Conservation (phyloP, 2,888 invertebrate species). For the Cryptophagus acutangulus region DNA sequence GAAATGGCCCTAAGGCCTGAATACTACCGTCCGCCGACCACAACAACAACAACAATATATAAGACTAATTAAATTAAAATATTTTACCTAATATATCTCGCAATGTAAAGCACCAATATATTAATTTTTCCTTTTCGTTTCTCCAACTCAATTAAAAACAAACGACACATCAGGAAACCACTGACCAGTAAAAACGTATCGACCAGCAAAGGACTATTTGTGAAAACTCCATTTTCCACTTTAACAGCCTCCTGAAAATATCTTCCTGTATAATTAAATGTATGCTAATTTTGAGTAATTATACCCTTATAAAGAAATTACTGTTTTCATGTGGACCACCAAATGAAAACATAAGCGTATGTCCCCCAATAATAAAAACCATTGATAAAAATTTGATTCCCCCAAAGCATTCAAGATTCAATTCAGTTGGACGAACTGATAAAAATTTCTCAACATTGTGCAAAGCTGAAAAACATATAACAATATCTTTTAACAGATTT, state of each 20-base stretch:
- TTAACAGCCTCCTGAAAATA: slow-evolving; percentile 51
- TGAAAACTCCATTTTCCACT: slow-evolving; percentile 57
- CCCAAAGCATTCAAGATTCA: slow-evolving; percentile 57
- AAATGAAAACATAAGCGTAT: slow-evolving; percentile 61
- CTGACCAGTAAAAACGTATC: slow-evolving; percentile 68
- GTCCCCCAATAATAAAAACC: slow-evolving; percentile 62
- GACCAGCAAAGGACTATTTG: slow-evolving; percentile 66
- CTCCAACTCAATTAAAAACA: slow-evolving; percentile 63
- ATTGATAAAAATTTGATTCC: slow-evolving; percentile 62
- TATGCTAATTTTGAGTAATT: too few relatives aligned
- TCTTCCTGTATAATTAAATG: not conserved
- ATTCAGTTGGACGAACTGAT: slow-evolving; percentile 53
- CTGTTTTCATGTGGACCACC: slow-evolving; percentile 66
- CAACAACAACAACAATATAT: too few relatives aligned
- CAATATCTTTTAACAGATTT: slow-evolving; percentile 27
- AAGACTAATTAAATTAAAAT: not conserved
- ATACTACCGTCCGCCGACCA: too few relatives aligned
- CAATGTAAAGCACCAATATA: slow-evolving; percentile 57
- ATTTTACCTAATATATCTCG: slow-evolving; percentile 62
- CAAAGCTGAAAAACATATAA: slow-evolving; percentile 56
- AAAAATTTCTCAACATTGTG: slow-evolving; percentile 58
- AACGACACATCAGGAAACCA: slow-evolving; percentile 64
- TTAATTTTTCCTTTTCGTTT: slow-evolving; percentile 61
- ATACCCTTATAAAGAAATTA: too few relatives aligned
- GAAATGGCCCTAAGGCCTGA: too few relatives aligned